Conservation (phyloP, 2,113 vertebrate species). For the Gallinago paraguaiae region DNA sequence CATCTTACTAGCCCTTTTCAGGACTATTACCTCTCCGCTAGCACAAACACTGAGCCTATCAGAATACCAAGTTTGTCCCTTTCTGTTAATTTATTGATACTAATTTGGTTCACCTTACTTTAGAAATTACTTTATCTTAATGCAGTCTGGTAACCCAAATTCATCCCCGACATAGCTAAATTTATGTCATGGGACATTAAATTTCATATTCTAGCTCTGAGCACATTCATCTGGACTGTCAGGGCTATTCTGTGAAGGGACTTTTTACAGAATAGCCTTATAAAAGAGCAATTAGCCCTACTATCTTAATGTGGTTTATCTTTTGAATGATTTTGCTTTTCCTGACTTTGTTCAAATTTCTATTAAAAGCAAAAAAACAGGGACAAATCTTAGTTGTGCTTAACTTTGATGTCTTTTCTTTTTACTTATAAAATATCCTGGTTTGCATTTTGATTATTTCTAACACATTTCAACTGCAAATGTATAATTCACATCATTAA, state of each 20-base stretch:
- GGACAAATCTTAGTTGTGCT: not conserved
- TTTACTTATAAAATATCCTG: not conserved
- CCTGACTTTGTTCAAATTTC: not conserved
- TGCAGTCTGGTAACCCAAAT: not conserved
- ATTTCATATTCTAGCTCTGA: not conserved
- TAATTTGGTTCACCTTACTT: not conserved
- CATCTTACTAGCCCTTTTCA: not conserved
- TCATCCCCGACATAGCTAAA: not conserved
- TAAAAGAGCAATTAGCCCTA: not conserved
- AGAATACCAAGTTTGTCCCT: not conserved
- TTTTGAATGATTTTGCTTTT: not conserved
- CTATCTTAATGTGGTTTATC: not conserved
- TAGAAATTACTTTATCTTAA: not conserved
- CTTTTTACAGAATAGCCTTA: not conserved
- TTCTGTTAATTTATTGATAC: not conserved
- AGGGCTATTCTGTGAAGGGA: not conserved
- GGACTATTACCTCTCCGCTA: not conserved
- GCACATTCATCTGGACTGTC: conserved; percentile 34
- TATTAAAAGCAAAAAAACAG: not conserved
- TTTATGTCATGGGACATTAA: conserved; percentile 33
- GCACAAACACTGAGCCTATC: not conserved
- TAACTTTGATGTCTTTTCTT: not conserved
- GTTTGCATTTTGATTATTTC: not conserved
- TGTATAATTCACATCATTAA: not conserved
- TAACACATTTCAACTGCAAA: not conserved